Conservation (phyloP, 2,113 vertebrate genomes). For the Monarcha castaneiventris region DNA sequence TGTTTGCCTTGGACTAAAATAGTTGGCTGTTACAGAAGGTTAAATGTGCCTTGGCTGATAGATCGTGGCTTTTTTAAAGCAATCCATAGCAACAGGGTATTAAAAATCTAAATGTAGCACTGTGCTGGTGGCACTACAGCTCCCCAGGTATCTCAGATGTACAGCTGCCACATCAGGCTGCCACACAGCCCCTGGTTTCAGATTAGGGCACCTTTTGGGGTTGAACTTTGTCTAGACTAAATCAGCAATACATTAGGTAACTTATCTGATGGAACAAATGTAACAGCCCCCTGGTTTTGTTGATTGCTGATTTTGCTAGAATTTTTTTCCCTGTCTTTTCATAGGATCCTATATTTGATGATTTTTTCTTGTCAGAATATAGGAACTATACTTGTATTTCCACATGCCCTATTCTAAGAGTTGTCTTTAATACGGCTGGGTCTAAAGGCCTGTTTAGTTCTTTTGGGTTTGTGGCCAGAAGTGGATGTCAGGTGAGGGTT, state of each 20-base stretch:
- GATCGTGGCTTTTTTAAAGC: background rate
- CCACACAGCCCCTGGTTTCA: background rate
- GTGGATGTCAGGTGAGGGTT: background rate
- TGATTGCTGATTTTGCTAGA: background rate
- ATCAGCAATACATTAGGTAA: background rate
- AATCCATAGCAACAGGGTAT: background rate
- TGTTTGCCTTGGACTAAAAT: background rate
- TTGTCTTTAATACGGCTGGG: background rate
- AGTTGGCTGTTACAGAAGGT: background rate
- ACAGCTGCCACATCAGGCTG: background rate
- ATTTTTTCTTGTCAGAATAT: background rate
- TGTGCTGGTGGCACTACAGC: background rate
- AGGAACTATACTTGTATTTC: background rate
- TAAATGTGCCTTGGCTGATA: background rate
- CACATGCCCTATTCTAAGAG: accelerated
- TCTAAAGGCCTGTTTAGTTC: background rate
- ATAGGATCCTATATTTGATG: background rate
- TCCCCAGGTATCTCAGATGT: background rate
- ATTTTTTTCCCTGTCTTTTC: background rate
- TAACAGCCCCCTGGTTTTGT: accelerated
- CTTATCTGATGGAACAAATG: background rate
- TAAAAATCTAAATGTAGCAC: background rate
- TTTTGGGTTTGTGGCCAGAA: background rate
- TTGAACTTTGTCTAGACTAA: background rate
- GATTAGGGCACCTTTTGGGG: background rate